Conservation (phyloP, 2,113 vertebrate species). For the Aix galericulata region DNA sequence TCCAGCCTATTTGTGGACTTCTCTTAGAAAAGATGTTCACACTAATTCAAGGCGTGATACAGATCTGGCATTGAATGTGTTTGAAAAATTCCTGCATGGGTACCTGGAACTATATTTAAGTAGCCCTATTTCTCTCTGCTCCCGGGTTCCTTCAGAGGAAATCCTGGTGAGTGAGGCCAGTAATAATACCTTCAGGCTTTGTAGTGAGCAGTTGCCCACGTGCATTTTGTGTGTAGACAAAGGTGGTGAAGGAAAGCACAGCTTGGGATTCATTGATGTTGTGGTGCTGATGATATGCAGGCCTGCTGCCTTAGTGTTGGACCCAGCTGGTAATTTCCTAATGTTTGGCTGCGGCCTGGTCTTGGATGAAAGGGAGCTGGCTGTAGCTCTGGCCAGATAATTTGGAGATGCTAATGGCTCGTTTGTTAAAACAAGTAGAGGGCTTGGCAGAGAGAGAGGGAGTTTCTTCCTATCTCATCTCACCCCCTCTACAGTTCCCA, state of each 20-base stretch:
- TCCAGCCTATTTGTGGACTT: background rate
- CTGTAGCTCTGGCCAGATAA: slow-evolving; percentile 46
- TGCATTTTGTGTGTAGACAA: background rate
- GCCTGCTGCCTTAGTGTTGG: slow-evolving; percentile 8
- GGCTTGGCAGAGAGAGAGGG: slow-evolving; percentile 17
- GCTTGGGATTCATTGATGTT: background rate
- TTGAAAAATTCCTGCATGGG: background rate
- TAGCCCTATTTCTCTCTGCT: background rate
- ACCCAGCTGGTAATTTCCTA: slow-evolving; percentile 54
- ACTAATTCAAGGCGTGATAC: background rate
- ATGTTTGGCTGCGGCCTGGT: slow-evolving; percentile 38
- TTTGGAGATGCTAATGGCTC: slow-evolving; percentile 56
- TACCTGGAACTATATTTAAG: background rate
- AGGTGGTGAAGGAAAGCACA: background rate
- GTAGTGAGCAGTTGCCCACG: background rate
- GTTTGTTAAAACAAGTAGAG: slow-evolving; percentile 54
- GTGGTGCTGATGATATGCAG: slow-evolving; percentile 38
- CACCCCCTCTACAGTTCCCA: background rate
- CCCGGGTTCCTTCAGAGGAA: background rate
- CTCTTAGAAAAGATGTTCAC: background rate
- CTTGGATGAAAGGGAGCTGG: slow-evolving; percentile 54
- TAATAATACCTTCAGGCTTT: background rate
- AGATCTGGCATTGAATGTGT: background rate
- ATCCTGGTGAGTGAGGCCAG: background rate
- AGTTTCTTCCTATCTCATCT: background rate